Evolutionary conservation across 2,797 vertebrate species (phyloP), one percentile per base, ranked within the genome.

Genomic region (Nyctibius grandis): DNA sequence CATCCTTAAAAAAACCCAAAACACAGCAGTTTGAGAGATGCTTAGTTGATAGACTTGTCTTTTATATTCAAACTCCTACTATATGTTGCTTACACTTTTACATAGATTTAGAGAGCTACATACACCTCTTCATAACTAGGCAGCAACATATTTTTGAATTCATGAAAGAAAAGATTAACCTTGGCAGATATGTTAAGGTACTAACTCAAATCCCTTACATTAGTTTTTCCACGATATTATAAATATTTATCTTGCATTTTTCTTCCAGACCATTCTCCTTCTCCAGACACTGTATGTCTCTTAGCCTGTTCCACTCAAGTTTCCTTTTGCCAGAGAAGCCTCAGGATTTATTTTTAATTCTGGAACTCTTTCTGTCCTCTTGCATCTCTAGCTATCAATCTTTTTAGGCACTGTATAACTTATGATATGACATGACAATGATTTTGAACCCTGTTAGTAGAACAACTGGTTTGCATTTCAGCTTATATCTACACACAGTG

Each of bases 211-310:
- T 85, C 36, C 50, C 29, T 84, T 91, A 72, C 45, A 74, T 86
- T 88, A 84, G 29, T 28, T 88, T 96, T 93, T 91, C 36, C 56
- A 69, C 74, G n/a, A 74, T 84, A 91, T 67, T 89, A 86, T 91
- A 96, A 95, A 88, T 87, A 89, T 93, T 91, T 96, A 63, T 74
- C 67, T 92, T 82, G 3, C 28, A 72, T 90, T 93, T 92, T 95
- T 89, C 96, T 96, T 95, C 61, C 44, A 88, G 51, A 29, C 61
- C 67, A 86, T 86, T 95, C 80, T 89, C 42, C 31, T 73, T 88
- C 82, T 83, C 12, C 68, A 87, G 77, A 70, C 40, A 63, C 28
- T 88, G 20, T 36, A 69, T 65, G 51, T 70, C 67, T 96, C 68
- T 80, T 84, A 86, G 8, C 16, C 61, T 50, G 17, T 31, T 85